Percentiles rank a stretch among this genome's conserved stretches.
Conservation (phyloP, 1,140 invertebrate genomes). For the Onthophagus taurus region DNA sequence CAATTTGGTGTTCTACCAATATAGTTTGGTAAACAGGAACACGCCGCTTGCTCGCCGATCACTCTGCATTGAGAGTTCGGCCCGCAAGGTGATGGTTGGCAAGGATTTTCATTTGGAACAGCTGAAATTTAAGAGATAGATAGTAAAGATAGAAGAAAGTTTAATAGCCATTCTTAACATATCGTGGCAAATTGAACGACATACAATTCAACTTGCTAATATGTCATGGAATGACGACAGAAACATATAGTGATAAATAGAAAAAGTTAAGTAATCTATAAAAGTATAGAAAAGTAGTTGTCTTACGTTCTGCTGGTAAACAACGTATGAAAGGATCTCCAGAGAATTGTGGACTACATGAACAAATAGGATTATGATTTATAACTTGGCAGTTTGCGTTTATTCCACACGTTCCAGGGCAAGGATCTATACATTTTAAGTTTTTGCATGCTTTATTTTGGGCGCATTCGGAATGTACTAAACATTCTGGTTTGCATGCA, state of each 20-base stretch:
- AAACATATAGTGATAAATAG: slow-evolving; percentile 8
- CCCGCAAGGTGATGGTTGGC: slow-evolving; percentile 65
- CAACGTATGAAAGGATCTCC: slow-evolving; percentile 72
- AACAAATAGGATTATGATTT: slow-evolving; percentile 77
- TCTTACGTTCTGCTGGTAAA: slow-evolving; percentile 49
- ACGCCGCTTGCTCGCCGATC: slow-evolving; percentile 59
- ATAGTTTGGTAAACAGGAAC: slow-evolving; percentile 63
- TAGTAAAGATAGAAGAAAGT: no score
- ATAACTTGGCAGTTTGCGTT: slow-evolving; percentile 75
- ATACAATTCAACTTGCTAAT: slow-evolving; percentile 23
- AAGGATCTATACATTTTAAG: slow-evolving; percentile 75
- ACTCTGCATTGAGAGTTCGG: slow-evolving; percentile 67
- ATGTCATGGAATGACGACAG: slow-evolving; percentile 32
- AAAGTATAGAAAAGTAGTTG: slow-evolving; percentile 10
- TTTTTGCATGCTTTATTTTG: slow-evolving; percentile 72
- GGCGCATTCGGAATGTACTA: slow-evolving; percentile 72
- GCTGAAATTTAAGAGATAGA: no score
- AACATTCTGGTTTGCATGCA: slow-evolving; percentile 71
- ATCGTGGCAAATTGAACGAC: no score
- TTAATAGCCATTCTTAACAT: no score
- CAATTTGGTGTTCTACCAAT: slow-evolving; percentile 70
- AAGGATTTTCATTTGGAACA: slow-evolving; percentile 58
- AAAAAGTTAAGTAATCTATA: slow-evolving; percentile 6
- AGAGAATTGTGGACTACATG: slow-evolving; percentile 58
- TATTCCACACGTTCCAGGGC: slow-evolving; percentile 66